phyloP scores from a whole-genome alignment of 2,888 invertebrate species.

The Lottia scabra region DNA sequence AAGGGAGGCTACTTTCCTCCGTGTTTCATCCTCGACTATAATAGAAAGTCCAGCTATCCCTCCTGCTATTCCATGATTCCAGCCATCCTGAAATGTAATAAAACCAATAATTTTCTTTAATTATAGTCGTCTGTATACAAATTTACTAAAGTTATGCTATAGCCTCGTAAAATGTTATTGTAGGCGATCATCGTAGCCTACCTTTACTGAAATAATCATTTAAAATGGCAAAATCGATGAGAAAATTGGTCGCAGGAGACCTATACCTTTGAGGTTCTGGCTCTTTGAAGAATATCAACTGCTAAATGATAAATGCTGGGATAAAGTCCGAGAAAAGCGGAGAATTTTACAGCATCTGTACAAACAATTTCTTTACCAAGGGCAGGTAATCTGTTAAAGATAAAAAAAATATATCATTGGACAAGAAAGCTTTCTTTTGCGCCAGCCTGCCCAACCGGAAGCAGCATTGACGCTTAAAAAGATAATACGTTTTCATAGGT shows the following conservation, averaged over 20 bases:
- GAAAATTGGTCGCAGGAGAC: too few relatives aligned
- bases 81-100: conserved; percentile 45
- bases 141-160: too few relatives aligned
- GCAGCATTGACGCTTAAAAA: too few relatives aligned
- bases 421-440: background rate
- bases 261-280: conserved; percentile 40
- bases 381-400: conserved; percentile 29
- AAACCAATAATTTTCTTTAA: too few relatives aligned
- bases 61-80: conserved; percentile 52
- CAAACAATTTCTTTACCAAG: conserved; percentile 36
- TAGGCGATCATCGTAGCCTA: too few relatives aligned
- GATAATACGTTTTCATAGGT: too few relatives aligned
- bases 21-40: conserved; percentile 40
- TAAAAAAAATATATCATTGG: background rate
- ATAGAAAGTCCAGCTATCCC: conserved; percentile 52
- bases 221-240: too few relatives aligned
- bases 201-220: too few relatives aligned
- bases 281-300: conserved; percentile 38
- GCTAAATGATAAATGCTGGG: conserved; percentile 52
- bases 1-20: conserved; percentile 44
- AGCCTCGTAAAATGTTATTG: too few relatives aligned
- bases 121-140: too few relatives aligned
- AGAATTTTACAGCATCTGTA: conserved; percentile 46
- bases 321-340: conserved; percentile 55
- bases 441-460: background rate